Evolutionary conservation across 2,888 invertebrate genomes (phyloP), one percentile per base, ranked within the genome.

Genomic region (Laspeyria flexula): DNA sequence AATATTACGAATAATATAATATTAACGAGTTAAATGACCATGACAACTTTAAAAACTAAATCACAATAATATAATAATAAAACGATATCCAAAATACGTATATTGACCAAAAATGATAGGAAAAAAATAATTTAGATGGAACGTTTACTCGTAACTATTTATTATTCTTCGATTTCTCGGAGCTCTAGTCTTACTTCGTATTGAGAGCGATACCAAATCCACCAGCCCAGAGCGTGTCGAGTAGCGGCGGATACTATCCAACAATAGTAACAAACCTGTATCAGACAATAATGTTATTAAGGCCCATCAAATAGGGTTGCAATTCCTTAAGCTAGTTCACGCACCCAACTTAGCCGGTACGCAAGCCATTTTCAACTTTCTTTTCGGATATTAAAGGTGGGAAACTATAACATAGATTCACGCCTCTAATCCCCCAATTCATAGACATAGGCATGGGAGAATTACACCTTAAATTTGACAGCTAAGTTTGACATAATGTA

Each of bases 231-330:
- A 0, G 90, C 89, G 60, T 92, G 91, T 0, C 91, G 80, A 0
- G 91, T 90, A 3, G 90, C 88, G 0, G 92, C 90, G 0, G 92
- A 90, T 0, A 91, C 90, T 50, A 92, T 89, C 91, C 91, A 92
- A 62, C 90, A 91, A 67, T 92, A 91, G 66, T 92, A 92, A 45
- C 91, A 90, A 0, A 92, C 90, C 91, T 92, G 73, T 2, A 12
- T 7, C 3, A 21, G 2, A 37, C 1, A 5, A 23, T 13, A 18
- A 18, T 7, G 1, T 4, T 9, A 21, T 21, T 21, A 7, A 25
- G 25, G 21, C 23, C 13, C 23, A 11, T 5, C 1, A 10, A 2
- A 21, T 3, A 21, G 21, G 21, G 3, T 21, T n/a, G n/a, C n/a
- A n/a, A n/a, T n/a, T n/a, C n/a, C n/a, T n/a, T n/a, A n/a, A n/a